Percentiles rank a stretch among this genome's conserved stretches.
These are phyloP conservation scores for Montipora cactus DNA, from an alignment of 64 coral and sea anemone genomes.

Conservation along the genomic window DNA sequence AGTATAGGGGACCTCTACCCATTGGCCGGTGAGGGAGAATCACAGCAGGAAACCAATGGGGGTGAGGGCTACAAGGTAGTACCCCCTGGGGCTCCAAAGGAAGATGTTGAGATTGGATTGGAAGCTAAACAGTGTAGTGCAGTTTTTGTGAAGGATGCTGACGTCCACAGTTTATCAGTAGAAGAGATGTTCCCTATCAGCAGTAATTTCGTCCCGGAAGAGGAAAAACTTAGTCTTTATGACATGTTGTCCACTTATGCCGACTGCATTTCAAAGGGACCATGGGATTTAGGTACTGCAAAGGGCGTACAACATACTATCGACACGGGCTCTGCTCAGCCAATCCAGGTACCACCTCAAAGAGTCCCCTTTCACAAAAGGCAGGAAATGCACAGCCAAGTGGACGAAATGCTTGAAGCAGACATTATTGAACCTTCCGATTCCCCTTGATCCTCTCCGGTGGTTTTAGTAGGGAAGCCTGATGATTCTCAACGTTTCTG, in stretches of 20 bases:
- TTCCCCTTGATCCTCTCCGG: constrained; percentile 25
- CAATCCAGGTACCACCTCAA: not conserved
- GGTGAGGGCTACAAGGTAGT: too few species aligned
- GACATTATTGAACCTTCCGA: constrained; percentile 18
- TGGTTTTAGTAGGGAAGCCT: not conserved
- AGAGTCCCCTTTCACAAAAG: not conserved
- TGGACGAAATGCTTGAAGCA: constrained; percentile 5
- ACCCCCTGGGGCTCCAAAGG: too few species aligned
- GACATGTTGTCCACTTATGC: not conserved
- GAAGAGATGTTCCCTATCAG: too few species aligned
- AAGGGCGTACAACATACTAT: not conserved
- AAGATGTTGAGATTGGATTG: too few species aligned
- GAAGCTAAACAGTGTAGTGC: too few species aligned
- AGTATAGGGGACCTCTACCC: not conserved
- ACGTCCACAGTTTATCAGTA: too few species aligned
- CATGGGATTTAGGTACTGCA: not conserved
- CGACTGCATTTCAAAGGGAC: constrained; percentile 9
- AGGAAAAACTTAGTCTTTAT: too few species aligned
- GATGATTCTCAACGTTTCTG: too few species aligned
- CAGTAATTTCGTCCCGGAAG: too few species aligned
- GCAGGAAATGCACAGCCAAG: not conserved
- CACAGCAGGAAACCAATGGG: not conserved
- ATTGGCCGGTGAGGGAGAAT: not conserved
- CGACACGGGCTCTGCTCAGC: not conserved
- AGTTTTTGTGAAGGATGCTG: too few species aligned